Evolutionary conservation across 1,140 invertebrate species (phyloP), one percentile per base, ranked within the genome.

Genomic region (Drosophila nigromelanica): DNA sequence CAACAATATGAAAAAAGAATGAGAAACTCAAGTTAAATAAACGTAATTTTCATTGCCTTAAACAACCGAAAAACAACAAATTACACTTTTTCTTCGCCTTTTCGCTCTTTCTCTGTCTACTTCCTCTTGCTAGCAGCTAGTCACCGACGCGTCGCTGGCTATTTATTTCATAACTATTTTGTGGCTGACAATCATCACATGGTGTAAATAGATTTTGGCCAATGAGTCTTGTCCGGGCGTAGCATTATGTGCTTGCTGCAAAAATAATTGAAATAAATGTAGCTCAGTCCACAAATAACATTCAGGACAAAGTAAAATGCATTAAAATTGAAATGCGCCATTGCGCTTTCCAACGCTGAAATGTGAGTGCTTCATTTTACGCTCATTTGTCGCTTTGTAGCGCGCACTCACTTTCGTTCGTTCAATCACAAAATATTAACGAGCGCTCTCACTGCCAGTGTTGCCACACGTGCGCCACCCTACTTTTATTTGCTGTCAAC

Each of bases 41-140:
- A 78, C 60, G 66, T 75, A 78, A 78, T 74, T 70, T 74, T 69
- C 72, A 74, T 70, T 74, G 72, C 72, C 72, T 70, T 56, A 27
- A 69, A 54, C 50, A 73, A 69, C 54, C 33, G 24, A 70, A 72
- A 47, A 55, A 58, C 40, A 67, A 50, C 30, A 61, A 61, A 56
- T 62, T 74, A 69, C 58, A 62, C 66, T 70, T 70, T 73, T 63
- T 70, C 59, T 70, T 56, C 45, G 66, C 59, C 63, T 50, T 51
- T n/a, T 30, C 11, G 6, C 15, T 58, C 45, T 52, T 37, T 47
- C 27, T 68, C 18, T 55, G 15, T 62, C 45, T 37, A 47, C 14
- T 15, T 63, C 47, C 54, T 43, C 63, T 68, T 33, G 35, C 48
- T 50, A 30, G 21, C 54, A 66, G 61, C 47, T 67, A 40, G 15